Base-by-base conservation (phyloP, 2,888 invertebrate genomes). In the Muschampia plurimacula region DNA sequence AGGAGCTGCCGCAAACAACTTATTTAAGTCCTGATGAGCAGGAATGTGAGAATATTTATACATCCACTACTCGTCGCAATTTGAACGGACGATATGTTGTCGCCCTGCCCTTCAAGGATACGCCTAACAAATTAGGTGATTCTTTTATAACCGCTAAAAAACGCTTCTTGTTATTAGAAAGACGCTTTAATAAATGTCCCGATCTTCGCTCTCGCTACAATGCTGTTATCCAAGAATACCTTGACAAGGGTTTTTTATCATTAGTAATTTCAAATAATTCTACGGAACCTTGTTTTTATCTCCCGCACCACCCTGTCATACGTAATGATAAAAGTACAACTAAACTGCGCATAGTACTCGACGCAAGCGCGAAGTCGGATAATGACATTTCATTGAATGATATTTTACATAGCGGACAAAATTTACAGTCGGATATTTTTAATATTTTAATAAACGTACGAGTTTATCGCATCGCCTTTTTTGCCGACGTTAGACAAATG, bases 231-330 rank as follows among this genome's bases (percentile, higher is more conserved):
- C 49, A 49, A 49, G 15, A 49, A 49, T 49, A 49, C 7, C 4
- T 49, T 5, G 49, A 49, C 49, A 49, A 49, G 49, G 49, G 49
- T 49, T 49, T 49, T 49, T 49, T 49, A 49, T 49, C 49, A 6
- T 49, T 49, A 49, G 49, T 49, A 6, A 1, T 1, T n/a, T 5
- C 49, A n/a, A 36, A 63, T 39, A 63, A 8, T 39, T 13, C 12
- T 10, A 41, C 41, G 39, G 15, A 63, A 63, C 39, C 49, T 62
- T 74, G 74, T 12, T 72, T 49, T 70, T 72, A 63, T 65, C 41
- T 74, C 68, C 72, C 74, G 46, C 76, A 76, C 28, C 74, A 76
- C 22, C 73, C 72, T n/a, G 73, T 74, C 2, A 15, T 74, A 41
- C 67, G 74, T 4, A 55, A 72, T 12, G 72, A 74, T 32, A 74